Percentiles rank a stretch among this genome's conserved stretches.
Conservation (phyloP, 2,113 vertebrate species). For the Brienomyrus brachyistius region DNA sequence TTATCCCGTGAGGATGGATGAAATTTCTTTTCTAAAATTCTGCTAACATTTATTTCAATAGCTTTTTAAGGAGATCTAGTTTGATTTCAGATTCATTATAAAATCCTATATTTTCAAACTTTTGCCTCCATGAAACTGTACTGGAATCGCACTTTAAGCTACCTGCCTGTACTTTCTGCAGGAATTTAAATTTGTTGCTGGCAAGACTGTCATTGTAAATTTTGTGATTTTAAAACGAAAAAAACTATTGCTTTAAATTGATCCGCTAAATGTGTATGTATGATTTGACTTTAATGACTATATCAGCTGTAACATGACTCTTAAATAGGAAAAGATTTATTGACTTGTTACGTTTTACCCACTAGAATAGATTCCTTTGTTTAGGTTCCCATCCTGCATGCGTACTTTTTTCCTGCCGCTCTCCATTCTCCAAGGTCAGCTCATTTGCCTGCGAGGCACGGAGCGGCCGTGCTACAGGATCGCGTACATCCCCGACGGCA, state of each 20-base stretch:
- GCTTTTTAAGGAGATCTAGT: neutral
- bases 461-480: slow-evolving; percentile 85
- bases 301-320: neutral
- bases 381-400: neutral
- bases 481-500: slow-evolving; percentile 72
- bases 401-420: neutral
- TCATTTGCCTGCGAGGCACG: slow-evolving; percentile 74
- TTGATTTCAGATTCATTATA: neutral
- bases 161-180: neutral
- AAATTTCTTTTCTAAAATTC: neutral
- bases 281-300: neutral
- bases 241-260: neutral
- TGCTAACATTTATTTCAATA: neutral
- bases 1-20: neutral
- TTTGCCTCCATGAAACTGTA: neutral
- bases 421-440: slow-evolving; percentile 63
- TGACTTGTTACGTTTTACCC: neutral
- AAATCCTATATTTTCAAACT: neutral
- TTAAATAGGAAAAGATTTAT: neutral
- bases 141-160: neutral
- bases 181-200: neutral
- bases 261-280: neutral
- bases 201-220: neutral
- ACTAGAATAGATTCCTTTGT: neutral
- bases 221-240: neutral